These are phyloP conservation scores for Nephotettix cincticeps DNA, from an alignment of 1,140 invertebrate species.

Conservation along the genomic window DNA sequence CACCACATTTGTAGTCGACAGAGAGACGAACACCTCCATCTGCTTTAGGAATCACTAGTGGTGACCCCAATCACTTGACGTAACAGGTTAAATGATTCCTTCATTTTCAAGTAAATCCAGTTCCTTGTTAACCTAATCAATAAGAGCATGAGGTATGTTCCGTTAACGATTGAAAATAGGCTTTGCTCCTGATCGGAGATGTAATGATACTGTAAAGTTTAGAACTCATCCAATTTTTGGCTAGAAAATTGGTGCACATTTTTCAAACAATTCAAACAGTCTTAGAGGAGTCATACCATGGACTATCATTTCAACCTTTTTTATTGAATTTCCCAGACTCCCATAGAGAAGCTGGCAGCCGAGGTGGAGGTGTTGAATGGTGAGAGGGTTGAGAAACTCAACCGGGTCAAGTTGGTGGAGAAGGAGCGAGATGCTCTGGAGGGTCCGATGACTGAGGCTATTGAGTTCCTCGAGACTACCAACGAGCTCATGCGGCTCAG, in stretches of 20 bases:
- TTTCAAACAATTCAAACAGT: neutral
- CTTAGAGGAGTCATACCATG: too few relatives aligned
- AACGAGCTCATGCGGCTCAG: slow-evolving; percentile 69
- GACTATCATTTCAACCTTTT: too few relatives aligned
- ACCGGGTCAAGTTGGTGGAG: slow-evolving; percentile 85
- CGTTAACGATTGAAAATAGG: too few relatives aligned
- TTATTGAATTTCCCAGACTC: slow-evolving; percentile 65
- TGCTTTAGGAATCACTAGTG: slow-evolving; percentile 48
- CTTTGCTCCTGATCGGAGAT: too few relatives aligned
- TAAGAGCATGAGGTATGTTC: slow-evolving; percentile 30
- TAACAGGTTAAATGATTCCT: slow-evolving; percentile 38
- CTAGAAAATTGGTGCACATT: slow-evolving; percentile 29
- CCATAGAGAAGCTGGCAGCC: slow-evolving; percentile 74
- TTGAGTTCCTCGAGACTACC: slow-evolving; percentile 77
- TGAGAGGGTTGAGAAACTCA: slow-evolving; percentile 81
- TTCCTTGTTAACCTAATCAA: slow-evolving; percentile 29
- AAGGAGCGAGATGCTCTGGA: slow-evolving; percentile 86
- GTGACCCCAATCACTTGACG: slow-evolving; percentile 46
- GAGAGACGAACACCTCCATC: too few relatives aligned
- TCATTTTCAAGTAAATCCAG: too few relatives aligned
- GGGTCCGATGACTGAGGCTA: slow-evolving; percentile 82
- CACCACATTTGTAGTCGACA: too few relatives aligned
- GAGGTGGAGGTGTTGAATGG: slow-evolving; percentile 80
- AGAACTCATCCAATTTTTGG: slow-evolving; percentile 30
- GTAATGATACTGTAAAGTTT: slow-evolving; percentile 11